Percentiles rank a stretch among this genome's conserved stretches.
These are phyloP conservation scores for Elymnias hypermnestra DNA, from an alignment of 1,140 invertebrate genomes.

Conservation along the genomic window DNA sequence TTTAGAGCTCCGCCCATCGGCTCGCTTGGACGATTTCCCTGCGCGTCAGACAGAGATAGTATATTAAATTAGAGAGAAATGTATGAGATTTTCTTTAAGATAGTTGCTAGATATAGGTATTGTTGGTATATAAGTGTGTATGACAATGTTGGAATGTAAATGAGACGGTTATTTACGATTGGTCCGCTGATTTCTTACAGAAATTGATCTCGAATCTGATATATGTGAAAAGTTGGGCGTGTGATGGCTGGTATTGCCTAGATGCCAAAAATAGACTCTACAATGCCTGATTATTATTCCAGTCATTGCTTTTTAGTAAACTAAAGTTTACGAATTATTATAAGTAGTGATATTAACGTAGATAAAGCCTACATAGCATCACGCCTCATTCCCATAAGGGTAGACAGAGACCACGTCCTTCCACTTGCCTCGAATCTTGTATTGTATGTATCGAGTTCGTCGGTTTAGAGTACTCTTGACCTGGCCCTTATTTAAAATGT, in stretches of 20 bases:
- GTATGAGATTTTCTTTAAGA: constrained; percentile 65
- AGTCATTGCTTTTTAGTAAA: background rate
- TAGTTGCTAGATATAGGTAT: constrained; percentile 58
- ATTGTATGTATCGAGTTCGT: too few species aligned
- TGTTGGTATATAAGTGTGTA: constrained; percentile 50
- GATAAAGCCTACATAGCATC: too few species aligned
- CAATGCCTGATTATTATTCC: background rate
- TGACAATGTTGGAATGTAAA: constrained; percentile 66
- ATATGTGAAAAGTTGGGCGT: constrained; percentile 49
- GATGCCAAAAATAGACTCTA: constrained; percentile 5
- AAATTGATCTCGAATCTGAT: constrained; percentile 52
- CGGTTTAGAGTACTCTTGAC: too few species aligned
- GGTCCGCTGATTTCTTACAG: constrained; percentile 26
- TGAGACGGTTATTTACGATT: constrained; percentile 61
- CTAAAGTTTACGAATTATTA: too few species aligned
- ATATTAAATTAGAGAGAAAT: constrained; percentile 55
- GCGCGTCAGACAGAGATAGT: constrained; percentile 38
- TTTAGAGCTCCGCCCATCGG: constrained; percentile 56
- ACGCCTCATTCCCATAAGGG: too few species aligned
- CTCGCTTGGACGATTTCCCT: constrained; percentile 52
- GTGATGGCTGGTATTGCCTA: constrained; percentile 1
- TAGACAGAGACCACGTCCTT: too few species aligned
- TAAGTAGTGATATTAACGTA: too few species aligned
- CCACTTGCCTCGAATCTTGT: too few species aligned
- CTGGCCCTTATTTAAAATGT: too few species aligned